These are phyloP conservation scores for Phoxinus dragarum DNA, from an alignment of 2,797 vertebrate species.

Conservation along the genomic window DNA sequence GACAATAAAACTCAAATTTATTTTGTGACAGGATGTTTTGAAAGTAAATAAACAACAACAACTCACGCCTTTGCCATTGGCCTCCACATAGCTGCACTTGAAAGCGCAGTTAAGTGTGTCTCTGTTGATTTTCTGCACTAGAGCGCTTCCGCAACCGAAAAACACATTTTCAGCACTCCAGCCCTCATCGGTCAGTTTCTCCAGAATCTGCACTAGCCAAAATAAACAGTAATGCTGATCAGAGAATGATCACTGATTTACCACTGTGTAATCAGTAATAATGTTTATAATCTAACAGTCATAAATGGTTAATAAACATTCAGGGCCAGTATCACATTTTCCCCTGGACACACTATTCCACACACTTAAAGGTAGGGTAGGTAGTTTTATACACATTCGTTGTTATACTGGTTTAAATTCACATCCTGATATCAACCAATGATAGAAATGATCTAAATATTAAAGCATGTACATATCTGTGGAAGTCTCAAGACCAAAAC, in stretches of 20 bases:
- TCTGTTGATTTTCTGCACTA: constrained; percentile 83
- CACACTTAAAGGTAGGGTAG: neutral
- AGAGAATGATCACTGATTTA: neutral
- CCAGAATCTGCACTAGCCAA: constrained; percentile 71
- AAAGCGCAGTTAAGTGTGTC: constrained; percentile 82
- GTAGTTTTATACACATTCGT: too few relatives aligned
- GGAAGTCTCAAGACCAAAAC: too few relatives aligned
- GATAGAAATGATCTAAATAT: too few relatives aligned
- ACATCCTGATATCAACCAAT: too few relatives aligned
- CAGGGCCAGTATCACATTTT: neutral
- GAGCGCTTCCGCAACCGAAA: constrained; percentile 80
- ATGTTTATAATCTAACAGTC: neutral
- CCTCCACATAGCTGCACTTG: constrained; percentile 84
- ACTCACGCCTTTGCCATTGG: constrained; percentile 78
- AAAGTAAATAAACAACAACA: neutral
- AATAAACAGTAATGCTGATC: neutral
- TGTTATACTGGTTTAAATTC: too few relatives aligned
- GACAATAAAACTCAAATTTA: neutral
- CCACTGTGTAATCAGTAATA: neutral
- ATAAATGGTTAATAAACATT: neutral
- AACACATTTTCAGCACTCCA: constrained; percentile 82
- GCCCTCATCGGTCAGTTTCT: constrained; percentile 76
- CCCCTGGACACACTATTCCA: neutral
- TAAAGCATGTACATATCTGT: too few relatives aligned
- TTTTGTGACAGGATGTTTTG: neutral